Conservation (phyloP, 2,797 vertebrate genomes). For the Sebastes ruberrimus region DNA sequence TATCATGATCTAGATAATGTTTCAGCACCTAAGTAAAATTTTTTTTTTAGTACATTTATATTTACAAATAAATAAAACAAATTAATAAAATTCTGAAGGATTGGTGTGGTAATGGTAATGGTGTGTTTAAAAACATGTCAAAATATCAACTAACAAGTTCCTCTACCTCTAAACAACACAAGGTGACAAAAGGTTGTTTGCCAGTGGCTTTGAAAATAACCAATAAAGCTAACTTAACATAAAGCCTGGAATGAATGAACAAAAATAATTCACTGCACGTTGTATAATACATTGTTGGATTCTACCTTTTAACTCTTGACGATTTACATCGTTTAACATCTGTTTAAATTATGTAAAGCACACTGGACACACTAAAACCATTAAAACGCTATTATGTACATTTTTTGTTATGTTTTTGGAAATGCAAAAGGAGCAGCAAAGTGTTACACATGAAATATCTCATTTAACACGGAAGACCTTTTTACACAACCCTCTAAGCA, state of each 20-base stretch:
- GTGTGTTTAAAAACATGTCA: neutral
- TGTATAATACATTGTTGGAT: neutral
- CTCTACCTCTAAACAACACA: neutral
- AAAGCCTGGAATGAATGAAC: neutral
- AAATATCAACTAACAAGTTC: neutral
- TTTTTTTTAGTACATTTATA: neutral
- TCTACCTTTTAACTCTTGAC: neutral
- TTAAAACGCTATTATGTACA: neutral
- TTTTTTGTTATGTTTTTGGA: neutral
- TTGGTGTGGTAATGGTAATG: neutral
- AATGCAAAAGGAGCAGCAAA: neutral
- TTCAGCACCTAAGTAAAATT: neutral
- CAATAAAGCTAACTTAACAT: neutral
- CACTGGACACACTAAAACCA: neutral
- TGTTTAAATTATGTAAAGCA: neutral
- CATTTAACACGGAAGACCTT: neutral
- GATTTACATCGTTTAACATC: neutral
- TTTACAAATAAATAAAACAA: neutral
- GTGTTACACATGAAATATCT: neutral
- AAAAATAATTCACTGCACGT: neutral
- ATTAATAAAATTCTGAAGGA: neutral
- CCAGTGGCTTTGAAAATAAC: neutral
- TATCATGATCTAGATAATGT: no score
- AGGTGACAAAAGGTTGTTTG: neutral
- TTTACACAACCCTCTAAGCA: slow-evolving; percentile 24